Evolutionary conservation across 2,113 vertebrate genomes (phyloP), one percentile per base, ranked within the genome.

Genomic region (Tragelaphus strepsiceros): DNA sequence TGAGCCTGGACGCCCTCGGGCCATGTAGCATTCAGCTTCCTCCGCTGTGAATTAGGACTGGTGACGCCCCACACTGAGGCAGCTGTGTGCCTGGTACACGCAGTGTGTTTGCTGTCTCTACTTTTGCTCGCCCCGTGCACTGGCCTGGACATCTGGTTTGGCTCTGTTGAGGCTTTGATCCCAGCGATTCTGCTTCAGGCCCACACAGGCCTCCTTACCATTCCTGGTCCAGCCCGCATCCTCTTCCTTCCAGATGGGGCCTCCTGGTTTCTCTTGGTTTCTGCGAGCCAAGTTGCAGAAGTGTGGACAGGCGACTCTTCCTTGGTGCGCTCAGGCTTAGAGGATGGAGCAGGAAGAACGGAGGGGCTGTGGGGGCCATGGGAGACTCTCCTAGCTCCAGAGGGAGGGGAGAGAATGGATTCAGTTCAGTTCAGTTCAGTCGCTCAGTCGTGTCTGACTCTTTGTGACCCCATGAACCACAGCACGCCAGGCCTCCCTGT

Each of bases 21-120:
- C 61, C 0, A 0, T 2, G 9, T 8, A 26, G 28, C 11, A 2
- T 30, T n/a, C 13, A 3, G 51, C 67, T 91, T 15, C 35, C 13
- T 92, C 81, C 4, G 2, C 91, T 56, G 11, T 2, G 35, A 46
- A 30, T 15, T 0, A 21, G 61, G n/a, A 56, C 39, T 0, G 8
- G 51, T 19, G 11, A 26, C 1, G 8, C 17, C 43, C 39, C 43
- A 16, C 3, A 0, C 24, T 0, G 17, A 53, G 19, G 46, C 3
- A n/a, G 43, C 56, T 12, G 67, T 24, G 26, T 30, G 19, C 56
- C 16, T 1, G 30, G 46, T 21, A 24, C 24, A 32, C 0, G 4
- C 19, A 0, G 7, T 24, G 54, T 35, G 7, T 22, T 39, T 3
- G 1, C 61, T 1, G 15, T 91, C 49, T 28, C 58, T 26, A 1